Conservation (phyloP, 2,797 vertebrate genomes). For the Neopelma chrysocephalum region DNA sequence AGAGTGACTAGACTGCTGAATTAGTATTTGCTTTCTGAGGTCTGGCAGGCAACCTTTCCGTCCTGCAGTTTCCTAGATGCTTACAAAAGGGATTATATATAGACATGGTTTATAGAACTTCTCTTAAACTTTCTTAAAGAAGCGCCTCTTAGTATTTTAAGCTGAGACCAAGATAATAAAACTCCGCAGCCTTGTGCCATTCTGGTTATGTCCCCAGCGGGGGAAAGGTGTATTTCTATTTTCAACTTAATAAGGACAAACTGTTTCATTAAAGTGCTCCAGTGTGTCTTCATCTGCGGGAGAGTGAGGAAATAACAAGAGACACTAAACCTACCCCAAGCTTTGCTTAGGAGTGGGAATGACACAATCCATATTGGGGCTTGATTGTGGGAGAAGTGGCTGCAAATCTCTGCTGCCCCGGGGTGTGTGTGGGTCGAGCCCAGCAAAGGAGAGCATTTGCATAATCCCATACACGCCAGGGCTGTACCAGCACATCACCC, state of each 20-base stretch:
- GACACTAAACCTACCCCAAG: not conserved
- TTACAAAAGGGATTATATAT: constrained; percentile 64
- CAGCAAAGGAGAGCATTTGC: not conserved
- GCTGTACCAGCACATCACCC: too few relatives aligned
- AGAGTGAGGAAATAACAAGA: rapidly evolving
- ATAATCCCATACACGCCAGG: not conserved
- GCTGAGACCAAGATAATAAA: not conserved
- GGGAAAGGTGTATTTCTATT: not conserved
- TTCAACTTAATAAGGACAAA: constrained; percentile 35
- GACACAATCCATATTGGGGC: not conserved
- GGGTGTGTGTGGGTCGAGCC: not conserved
- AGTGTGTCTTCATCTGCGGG: not conserved
- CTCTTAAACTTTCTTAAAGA: constrained; percentile 70
- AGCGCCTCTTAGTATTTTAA: not conserved
- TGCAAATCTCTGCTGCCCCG: not conserved
- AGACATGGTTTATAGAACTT: constrained; percentile 71
- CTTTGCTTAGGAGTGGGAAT: not conserved
- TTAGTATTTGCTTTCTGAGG: constrained; percentile 78
- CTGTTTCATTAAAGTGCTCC: not conserved
- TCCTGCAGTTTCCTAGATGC: constrained; percentile 71
- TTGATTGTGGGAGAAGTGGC: not conserved
- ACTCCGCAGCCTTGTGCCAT: not conserved
- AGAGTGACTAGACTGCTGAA: constrained; percentile 82
- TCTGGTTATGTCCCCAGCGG: rapidly evolving
- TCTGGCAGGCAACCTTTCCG: constrained; percentile 63